phyloP scores from a whole-genome alignment of 2,113 vertebrate genomes.

The Microcebus murinus region DNA sequence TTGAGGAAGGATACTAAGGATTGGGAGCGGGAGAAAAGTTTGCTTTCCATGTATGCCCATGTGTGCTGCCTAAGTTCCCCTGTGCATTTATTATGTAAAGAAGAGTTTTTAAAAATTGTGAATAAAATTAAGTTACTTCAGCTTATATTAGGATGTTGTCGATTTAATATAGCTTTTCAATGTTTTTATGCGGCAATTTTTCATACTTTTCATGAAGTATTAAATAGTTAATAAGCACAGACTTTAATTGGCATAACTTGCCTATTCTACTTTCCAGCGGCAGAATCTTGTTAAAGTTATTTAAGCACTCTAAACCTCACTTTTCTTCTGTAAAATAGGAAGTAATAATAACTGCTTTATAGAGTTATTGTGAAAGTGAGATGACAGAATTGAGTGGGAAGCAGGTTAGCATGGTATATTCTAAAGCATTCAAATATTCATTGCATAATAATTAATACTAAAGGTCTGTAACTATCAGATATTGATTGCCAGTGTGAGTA shows the following conservation, averaged over 20 bases:
- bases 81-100: background rate
- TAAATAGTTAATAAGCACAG: too few relatives aligned
- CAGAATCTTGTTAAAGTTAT: background rate
- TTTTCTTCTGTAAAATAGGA: background rate
- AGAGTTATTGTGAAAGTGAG: background rate
- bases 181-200: background rate
- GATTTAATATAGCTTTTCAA: background rate
- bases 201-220: background rate
- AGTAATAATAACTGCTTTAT: background rate
- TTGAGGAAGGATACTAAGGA: background rate
- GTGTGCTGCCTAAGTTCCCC: background rate
- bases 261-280: background rate
- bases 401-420: accelerated
- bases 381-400: background rate
- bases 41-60: background rate
- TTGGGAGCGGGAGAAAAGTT: background rate
- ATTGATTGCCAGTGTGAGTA: background rate
- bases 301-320: background rate
- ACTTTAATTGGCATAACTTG: background rate
- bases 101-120: background rate
- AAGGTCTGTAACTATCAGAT: background rate
- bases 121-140: background rate
- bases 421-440: background rate
- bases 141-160: background rate
- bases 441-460: background rate